Conservation (phyloP, 2,888 invertebrate species). For the Thymelicus sylvestris region DNA sequence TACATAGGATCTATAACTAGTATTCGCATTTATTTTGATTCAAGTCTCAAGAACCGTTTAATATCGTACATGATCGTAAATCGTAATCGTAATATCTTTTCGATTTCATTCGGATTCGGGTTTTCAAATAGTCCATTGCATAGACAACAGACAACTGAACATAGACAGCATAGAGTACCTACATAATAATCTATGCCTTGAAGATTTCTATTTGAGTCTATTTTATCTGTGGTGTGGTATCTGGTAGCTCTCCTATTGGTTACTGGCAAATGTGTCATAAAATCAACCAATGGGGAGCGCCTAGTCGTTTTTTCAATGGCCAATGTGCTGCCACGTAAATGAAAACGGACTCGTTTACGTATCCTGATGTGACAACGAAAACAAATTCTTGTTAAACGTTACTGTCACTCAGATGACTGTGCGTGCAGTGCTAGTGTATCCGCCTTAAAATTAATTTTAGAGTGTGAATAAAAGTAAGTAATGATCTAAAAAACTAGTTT, state of each 20-base stretch:
- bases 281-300: conserved; percentile 40
- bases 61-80: no score
- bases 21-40: no score
- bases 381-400: conserved; percentile 61
- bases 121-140: neutral
- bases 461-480: conserved; percentile 36
- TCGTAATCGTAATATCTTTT: no score
- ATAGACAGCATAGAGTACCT: neutral
- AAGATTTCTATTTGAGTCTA: neutral
- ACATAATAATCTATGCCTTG: no score
- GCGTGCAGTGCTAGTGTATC: conserved; percentile 75
- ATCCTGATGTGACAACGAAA: conserved; percentile 51
- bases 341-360: conserved; percentile 43
- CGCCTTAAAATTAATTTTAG: conserved; percentile 66
- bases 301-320: conserved; percentile 10
- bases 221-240: neutral
- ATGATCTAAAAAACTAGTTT: conserved; percentile 46
- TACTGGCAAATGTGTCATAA: neutral
- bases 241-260: conserved; percentile 39
- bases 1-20: no score
- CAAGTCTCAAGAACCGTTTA: no score
- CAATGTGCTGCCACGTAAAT: conserved; percentile 53
- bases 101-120: no score
- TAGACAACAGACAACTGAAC: neutral
- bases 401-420: conserved; percentile 79